Conservation (phyloP, 2,113 vertebrate species). For the Chaetura pelagica region DNA sequence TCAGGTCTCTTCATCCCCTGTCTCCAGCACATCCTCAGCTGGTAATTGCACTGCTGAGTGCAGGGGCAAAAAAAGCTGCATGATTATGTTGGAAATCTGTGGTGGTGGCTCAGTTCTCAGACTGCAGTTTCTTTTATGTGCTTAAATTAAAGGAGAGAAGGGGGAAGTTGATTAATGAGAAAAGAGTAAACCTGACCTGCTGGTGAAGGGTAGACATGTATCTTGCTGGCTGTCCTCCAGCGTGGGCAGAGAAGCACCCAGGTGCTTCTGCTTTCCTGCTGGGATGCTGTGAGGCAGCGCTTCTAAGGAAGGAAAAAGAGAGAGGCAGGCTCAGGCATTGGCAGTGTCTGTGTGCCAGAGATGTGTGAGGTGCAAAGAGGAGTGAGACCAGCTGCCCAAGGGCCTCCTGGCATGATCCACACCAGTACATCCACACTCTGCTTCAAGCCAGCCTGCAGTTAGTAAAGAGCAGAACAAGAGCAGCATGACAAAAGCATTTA, state of each 20-base stretch:
- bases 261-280: not conserved
- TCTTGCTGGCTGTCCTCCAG: too few species aligned
- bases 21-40: not conserved
- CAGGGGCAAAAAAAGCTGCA: not conserved
- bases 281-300: not conserved
- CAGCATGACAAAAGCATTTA: not conserved
- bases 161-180: not conserved
- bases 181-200: not conserved
- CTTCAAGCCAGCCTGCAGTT: not conserved
- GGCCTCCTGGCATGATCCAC: not conserved
- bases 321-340: fast-evolving
- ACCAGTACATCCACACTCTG: fast-evolving
- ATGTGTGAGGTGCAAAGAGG: not conserved
- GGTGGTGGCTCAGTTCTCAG: not conserved
- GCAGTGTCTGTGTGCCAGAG: fast-evolving
- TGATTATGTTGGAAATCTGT: not conserved
- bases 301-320: not conserved
- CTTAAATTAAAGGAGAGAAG: not conserved
- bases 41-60: not conserved
- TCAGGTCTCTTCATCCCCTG: not conserved
- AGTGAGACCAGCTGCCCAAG: fast-evolving
- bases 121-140: not conserved
- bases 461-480: too few species aligned
- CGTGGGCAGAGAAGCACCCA: not conserved
- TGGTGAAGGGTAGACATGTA: fast-evolving